These are phyloP conservation scores for Drosophila glabriapex DNA, from an alignment of 2,888 invertebrate species.

Conservation along the genomic window DNA sequence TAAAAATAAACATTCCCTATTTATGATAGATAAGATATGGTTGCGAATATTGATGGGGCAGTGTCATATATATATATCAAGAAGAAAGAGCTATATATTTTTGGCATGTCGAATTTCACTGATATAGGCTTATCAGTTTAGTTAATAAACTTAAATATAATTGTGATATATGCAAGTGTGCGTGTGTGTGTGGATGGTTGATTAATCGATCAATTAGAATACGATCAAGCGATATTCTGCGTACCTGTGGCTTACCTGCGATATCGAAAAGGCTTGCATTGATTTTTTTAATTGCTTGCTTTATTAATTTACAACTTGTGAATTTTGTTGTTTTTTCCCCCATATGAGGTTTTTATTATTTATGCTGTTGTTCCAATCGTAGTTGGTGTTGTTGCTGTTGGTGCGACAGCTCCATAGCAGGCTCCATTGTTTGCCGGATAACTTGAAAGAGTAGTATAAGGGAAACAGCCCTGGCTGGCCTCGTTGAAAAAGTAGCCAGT, in stretches of 20 bases:
- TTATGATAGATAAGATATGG: background rate
- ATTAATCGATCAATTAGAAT: background rate
- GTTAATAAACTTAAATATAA: background rate
- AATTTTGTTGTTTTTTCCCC: background rate
- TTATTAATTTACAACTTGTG: background rate
- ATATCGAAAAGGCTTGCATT: background rate
- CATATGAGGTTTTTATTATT: too few species aligned
- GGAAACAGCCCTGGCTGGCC: slow-evolving; percentile 37
- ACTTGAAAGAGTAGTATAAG: accelerated
- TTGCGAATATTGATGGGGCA: background rate
- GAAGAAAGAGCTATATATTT: background rate
- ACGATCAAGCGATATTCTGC: background rate
- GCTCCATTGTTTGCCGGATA: background rate
- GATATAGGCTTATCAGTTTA: background rate
- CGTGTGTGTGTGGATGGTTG: background rate
- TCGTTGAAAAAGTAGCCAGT: slow-evolving; percentile 30
- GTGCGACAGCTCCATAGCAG: background rate
- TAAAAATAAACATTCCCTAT: background rate
- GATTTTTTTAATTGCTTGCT: background rate
- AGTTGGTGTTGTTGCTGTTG: accelerated
- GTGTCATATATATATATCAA: background rate
- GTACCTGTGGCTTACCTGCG: background rate
- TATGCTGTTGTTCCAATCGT: too few species aligned
- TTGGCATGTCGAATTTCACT: background rate
- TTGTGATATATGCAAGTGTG: background rate